Base-by-base conservation (phyloP, 64 coral and sea anemone species). In the Pachyseris speciosa region DNA sequence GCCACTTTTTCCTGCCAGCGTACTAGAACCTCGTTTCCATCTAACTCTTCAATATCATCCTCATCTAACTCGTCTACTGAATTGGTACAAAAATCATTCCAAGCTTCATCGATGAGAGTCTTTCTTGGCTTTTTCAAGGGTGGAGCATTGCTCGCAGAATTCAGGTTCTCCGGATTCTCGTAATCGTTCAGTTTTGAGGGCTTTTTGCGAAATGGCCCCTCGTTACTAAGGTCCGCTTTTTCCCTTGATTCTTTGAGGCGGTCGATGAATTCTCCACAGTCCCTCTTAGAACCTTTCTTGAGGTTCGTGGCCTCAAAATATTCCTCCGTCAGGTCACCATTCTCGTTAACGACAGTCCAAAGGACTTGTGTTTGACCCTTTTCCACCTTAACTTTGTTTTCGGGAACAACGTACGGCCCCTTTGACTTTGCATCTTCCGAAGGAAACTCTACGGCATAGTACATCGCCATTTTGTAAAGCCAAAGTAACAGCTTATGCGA, bases 241-340 rank as follows among this genome's bases (percentile, higher is more conserved):
- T 84, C 37, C n/a, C 80, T 84, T 38, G 80, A 84, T 7, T 25
- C 19, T 69, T 85, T 85, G 13, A 85, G 37, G 7, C 19, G 33
- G 9, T 85, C 64, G 4, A 85, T 68, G 15, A 85, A 85, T 32
- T 64, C 83, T 26, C 22, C 57, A 31, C 83, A 85, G 16, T 85
- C 63, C 27, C 27, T 41, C 63, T 41, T 85, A 27, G 83, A 85
- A 44, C 83, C 83, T 40, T 68, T 85, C 28, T 67, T 67, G 7
- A 85, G 83, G 15, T 67, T 64, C 9, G 42, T 67, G 34, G 83
- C 80, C 63, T 69, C 64, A 67, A 85, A 85, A 48, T 85, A 69
- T 67, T 43, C 83, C n/a, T 85, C 83, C 20, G 13, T 85, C 8
- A 69, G 0, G 20, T 85, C 40, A 39, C 83, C 83, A 42, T 85